A percentile compares a stretch with the other conserved stretches of the same genome.
Conservation (phyloP, 2,797 vertebrate genomes). For the Coilia nasus region DNA sequence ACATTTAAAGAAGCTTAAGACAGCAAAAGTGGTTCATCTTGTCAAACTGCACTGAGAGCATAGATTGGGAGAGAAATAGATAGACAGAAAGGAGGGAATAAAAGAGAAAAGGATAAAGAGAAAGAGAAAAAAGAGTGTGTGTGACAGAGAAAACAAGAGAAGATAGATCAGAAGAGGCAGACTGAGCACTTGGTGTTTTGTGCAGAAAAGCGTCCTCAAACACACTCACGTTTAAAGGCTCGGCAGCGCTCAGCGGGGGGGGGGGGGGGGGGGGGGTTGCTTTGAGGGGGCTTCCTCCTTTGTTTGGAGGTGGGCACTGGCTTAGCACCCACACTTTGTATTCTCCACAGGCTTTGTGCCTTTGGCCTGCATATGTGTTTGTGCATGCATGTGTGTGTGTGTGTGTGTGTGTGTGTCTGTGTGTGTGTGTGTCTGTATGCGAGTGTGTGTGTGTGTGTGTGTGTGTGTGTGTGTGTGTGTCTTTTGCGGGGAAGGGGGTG, state of each 20-base stretch:
- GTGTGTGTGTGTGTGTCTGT: background rate
- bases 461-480: background rate
- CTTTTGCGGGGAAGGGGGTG: slow-evolving; percentile 43
- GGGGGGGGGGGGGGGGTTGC: no score
- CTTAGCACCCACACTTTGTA: slow-evolving; percentile 75
- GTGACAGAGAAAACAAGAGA: background rate
- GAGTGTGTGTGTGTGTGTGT: background rate
- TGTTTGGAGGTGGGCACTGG: slow-evolving; percentile 65
- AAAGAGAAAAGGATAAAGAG: background rate
- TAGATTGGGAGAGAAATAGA: slow-evolving; percentile 38
- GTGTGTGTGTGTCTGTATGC: background rate
- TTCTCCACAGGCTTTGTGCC: slow-evolving; percentile 72
- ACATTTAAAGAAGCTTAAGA: background rate
- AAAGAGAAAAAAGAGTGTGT: no score
- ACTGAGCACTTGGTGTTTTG: slow-evolving; percentile 58
- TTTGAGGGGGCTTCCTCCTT: slow-evolving; percentile 73
- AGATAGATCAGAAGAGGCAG: slow-evolving; percentile 22
- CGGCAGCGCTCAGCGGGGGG: no score
- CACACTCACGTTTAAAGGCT: slow-evolving; percentile 68
- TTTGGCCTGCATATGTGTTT: slow-evolving; percentile 76
- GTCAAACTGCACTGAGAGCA: slow-evolving; percentile 41
- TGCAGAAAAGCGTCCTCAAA: slow-evolving; percentile 71
- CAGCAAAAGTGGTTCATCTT: slow-evolving; percentile 47
- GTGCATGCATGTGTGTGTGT: slow-evolving; percentile 19
- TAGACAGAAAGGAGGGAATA: background rate